Base-by-base conservation (phyloP, 1,140 invertebrate genomes). In the Frieseomelitta varia region DNA sequence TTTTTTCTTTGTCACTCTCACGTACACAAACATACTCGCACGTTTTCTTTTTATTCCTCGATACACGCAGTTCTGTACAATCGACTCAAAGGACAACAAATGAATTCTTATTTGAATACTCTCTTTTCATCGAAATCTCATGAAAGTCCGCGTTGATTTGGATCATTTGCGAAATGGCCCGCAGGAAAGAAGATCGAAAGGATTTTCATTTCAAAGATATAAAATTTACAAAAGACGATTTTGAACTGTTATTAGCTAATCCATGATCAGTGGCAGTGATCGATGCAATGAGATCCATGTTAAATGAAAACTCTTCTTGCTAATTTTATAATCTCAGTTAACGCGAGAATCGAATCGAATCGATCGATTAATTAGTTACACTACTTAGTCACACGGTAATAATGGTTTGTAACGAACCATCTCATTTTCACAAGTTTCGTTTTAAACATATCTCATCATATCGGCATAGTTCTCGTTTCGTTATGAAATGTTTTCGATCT, bases 181-280 rank as follows among this genome's bases (percentile, higher is more conserved):
- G 61, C 61, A 61, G 30, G n/a, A 82, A 71, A 63, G 63, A n/a
- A 75, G 56, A 87, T 83, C 69, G 85, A 87, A 65, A 69, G 39
- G 27, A 17, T 56, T 67, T 65, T 56, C 72, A 51, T 69, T 71
- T 71, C 55, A 55, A 3, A 69, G 51, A 34, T 85, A 87, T 55
- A 85, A 88, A 88, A 85, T 78, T 30, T 58, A 80, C 27, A 87
- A 88, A 82, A 55, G 39, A 74, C 34, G 47, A 55, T 63, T 19
- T 24, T 24, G 61, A 47, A 39, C 27, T 12, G 34, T 71, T 47
- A 27, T 39, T 21, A 81, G 65, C 75, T 56, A 53, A 58, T 69
- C 12, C 67, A 14, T 27, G 24, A n/a, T 21, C 81, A 30, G 19
- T 53, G 51, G 65, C 63, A 63, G 56, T 72, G 75, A 27, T 61